A percentile compares a stretch with the other conserved stretches of the same genome.
Conservation (phyloP, 2,888 invertebrate genomes). For the Lasioglossum figueresi region DNA sequence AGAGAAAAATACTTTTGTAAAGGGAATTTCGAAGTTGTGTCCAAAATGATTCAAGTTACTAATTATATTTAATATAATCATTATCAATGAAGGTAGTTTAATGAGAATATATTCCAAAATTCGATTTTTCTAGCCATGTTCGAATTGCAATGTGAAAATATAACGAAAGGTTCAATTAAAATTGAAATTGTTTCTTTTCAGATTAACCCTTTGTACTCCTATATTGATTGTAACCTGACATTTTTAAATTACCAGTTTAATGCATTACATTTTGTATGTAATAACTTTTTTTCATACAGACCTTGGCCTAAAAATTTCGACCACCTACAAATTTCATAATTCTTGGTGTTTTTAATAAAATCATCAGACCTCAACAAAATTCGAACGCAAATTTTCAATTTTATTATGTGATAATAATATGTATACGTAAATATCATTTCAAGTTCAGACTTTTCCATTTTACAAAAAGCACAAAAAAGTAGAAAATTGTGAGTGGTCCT, state of each 20-base stretch:
- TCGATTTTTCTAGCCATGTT: too few species aligned
- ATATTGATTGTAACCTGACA: not conserved
- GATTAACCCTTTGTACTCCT: not conserved
- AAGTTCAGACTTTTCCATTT: not conserved
- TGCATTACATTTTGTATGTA: not conserved
- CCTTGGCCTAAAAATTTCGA: not conserved
- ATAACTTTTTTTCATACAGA: not conserved
- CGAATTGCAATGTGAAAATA: too few species aligned
- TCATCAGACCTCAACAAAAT: too few species aligned
- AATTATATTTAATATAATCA: not conserved
- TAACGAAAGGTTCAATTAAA: not conserved
- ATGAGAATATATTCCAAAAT: too few species aligned
- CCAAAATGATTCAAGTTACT: not conserved
- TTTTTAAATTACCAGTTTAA: not conserved
- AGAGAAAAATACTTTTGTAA: not conserved
- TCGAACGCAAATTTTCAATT: too few species aligned
- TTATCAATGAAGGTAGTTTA: not conserved
- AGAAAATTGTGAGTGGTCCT: not conserved
- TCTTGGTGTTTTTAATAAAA: too few species aligned
- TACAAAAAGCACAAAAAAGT: not conserved
- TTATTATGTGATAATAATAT: too few species aligned
- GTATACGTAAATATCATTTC: not conserved
- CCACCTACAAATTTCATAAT: not conserved
- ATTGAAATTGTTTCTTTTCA: not conserved
- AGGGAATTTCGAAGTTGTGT: not conserved